A percentile compares a stretch with the other conserved stretches of the same genome.
phyloP scores from a whole-genome alignment of 2,888 invertebrate species.

The Pyralis farinalis region DNA sequence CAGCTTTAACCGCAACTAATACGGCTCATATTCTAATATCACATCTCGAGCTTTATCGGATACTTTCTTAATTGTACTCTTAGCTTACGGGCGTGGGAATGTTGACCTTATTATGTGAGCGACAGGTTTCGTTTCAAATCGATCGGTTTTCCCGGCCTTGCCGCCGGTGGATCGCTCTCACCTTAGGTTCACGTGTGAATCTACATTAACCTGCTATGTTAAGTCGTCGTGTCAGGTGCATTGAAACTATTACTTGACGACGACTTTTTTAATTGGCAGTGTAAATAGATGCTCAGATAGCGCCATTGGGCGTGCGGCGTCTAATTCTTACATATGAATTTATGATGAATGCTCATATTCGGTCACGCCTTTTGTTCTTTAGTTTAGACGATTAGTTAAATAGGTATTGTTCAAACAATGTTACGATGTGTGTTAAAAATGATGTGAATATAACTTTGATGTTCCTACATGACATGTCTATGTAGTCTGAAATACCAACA shows the following conservation, averaged over 20 bases:
- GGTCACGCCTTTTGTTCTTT: constrained; percentile 62
- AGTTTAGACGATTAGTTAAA: constrained; percentile 26
- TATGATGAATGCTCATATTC: constrained; percentile 53
- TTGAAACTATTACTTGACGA: constrained; percentile 37
- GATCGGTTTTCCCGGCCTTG: constrained; percentile 67
- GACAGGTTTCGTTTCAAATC: constrained; percentile 55
- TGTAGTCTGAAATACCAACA: no score
- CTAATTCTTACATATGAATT: constrained; percentile 65
- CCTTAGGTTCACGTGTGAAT: constrained; percentile 78
- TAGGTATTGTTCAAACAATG: constrained; percentile 11
- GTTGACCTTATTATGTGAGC: constrained; percentile 58
- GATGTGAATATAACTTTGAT: no score
- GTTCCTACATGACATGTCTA: no score
- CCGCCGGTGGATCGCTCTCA: constrained; percentile 77
- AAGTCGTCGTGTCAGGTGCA: constrained; percentile 60
- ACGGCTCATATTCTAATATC: constrained; percentile 47
- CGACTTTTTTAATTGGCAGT: constrained; percentile 61
- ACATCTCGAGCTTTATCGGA: constrained; percentile 54
- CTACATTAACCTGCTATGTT: constrained; percentile 71
- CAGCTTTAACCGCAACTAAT: constrained; percentile 41
- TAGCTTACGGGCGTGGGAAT: constrained; percentile 52
- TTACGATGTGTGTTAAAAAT: background rate
- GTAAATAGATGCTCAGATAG: constrained; percentile 53
- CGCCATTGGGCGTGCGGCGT: constrained; percentile 63
- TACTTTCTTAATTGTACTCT: constrained; percentile 78